These are phyloP conservation scores for Volucella inflata DNA, from an alignment of 2,888 invertebrate species.

Conservation along the genomic window DNA sequence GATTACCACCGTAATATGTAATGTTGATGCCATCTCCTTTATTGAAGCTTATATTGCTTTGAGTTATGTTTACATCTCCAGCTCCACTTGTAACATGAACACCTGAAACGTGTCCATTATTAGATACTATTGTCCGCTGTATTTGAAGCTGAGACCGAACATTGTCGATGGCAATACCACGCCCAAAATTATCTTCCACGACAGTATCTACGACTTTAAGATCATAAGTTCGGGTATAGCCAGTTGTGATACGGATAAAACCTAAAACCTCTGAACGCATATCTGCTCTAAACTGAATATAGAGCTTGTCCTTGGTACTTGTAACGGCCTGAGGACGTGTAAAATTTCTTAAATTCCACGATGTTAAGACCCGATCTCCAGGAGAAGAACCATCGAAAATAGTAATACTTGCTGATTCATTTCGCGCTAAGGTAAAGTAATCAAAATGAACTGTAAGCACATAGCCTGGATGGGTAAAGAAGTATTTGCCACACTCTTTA, in stretches of 20 bases:
- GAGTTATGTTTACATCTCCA: conserved; percentile 96
- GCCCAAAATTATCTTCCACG: conserved; percentile 94
- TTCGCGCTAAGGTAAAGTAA: conserved; percentile 90
- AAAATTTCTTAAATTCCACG: conserved; percentile 91
- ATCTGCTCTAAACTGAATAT: conserved; percentile 90
- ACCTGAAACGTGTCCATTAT: conserved; percentile 95
- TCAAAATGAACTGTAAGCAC: conserved; percentile 94
- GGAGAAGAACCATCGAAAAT: conserved; percentile 91
- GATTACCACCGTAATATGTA: conserved; percentile 96
- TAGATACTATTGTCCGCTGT: conserved; percentile 91
- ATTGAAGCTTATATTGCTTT: conserved; percentile 94
- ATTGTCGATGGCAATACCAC: conserved; percentile 97
- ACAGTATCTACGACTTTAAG: conserved; percentile 93
- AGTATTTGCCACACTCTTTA: conserved; percentile 91
- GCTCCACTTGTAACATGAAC: conserved; percentile 95
- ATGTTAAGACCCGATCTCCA: conserved; percentile 88
- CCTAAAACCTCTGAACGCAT: conserved; percentile 89
- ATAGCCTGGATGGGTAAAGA: conserved; percentile 90
- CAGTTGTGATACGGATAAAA: conserved; percentile 91
- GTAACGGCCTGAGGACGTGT: conserved; percentile 95
- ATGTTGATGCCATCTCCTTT: conserved; percentile 97
- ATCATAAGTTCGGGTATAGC: conserved; percentile 91
- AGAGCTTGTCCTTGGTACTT: conserved; percentile 91
- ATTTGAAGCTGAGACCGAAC: conserved; percentile 94
- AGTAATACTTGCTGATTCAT: conserved; percentile 89